Evolutionary conservation across 2,797 vertebrate genomes (phyloP).

Genomic region (Pipistrellus kuhlii): DNA sequence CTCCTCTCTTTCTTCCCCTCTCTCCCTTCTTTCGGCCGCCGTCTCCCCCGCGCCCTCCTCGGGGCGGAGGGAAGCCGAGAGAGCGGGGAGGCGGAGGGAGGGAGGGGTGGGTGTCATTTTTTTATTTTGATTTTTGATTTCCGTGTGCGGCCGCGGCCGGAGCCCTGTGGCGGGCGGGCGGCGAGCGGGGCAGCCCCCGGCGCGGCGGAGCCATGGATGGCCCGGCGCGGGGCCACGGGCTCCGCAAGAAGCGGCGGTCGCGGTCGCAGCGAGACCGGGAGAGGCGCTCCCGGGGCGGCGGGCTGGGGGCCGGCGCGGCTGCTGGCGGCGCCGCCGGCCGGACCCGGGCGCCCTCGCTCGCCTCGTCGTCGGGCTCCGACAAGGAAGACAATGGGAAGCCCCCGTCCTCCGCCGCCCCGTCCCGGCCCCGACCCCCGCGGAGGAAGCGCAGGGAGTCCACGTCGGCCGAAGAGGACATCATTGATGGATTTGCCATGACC

Average conservation of each 20-base stretch:
- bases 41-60: constrained; percentile 78
- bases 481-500: constrained; percentile 96
- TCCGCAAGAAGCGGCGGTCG: constrained; percentile 95
- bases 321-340: constrained; percentile 85
- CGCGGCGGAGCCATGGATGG: constrained; percentile 92
- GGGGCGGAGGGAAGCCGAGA: constrained; percentile 86
- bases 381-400: constrained; percentile 92
- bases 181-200: constrained; percentile 69
- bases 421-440: constrained; percentile 94
- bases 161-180: constrained; percentile 73
- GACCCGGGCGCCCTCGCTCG: constrained; percentile 85
- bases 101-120: constrained; percentile 83
- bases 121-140: constrained; percentile 72
- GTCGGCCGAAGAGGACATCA: constrained; percentile 97
- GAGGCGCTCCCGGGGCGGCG: constrained; percentile 88
- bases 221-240: constrained; percentile 91
- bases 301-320: constrained; percentile 80
- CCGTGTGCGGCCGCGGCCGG: constrained; percentile 70
- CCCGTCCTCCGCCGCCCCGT: constrained; percentile 91
- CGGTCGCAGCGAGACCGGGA: constrained; percentile 93
- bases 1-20: constrained; percentile 59
- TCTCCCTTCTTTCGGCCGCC: constrained; percentile 66
- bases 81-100: constrained; percentile 51
- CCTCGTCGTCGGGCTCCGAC: constrained; percentile 91
- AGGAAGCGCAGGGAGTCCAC: constrained; percentile 95